A percentile compares a stretch with the other conserved stretches of the same genome.
Conservation (phyloP, 2,797 vertebrate species). For the Clarias pachynema region DNA sequence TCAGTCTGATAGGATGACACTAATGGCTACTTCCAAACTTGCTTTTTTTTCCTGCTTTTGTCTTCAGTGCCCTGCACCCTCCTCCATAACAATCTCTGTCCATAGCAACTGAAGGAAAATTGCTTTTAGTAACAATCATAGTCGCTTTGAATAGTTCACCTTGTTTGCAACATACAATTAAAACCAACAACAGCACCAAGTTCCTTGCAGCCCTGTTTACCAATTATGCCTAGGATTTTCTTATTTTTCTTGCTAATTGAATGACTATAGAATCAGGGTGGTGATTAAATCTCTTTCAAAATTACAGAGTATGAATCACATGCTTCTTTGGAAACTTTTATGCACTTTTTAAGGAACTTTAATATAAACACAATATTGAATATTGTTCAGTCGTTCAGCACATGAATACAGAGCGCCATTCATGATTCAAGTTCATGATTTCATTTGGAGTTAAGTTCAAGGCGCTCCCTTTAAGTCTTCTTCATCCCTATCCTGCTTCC, state of each 20-base stretch:
- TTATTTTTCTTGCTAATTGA: constrained; percentile 22
- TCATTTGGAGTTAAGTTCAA: constrained; percentile 63
- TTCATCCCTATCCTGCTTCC: constrained; percentile 29
- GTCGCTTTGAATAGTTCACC: constrained; percentile 62
- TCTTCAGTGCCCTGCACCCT: constrained; percentile 47
- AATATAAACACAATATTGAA: background rate
- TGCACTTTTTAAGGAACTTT: background rate
- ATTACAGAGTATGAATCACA: constrained; percentile 8
- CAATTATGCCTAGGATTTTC: constrained; percentile 7
- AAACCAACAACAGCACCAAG: constrained; percentile 68
- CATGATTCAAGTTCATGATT: constrained; percentile 8
- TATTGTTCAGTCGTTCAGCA: background rate
- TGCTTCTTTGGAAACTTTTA: background rate
- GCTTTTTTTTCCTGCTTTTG: constrained; percentile 11
- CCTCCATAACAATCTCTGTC: constrained; percentile 69
- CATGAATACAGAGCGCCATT: background rate
- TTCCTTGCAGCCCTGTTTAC: constrained; percentile 40
- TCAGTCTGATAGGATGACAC: constrained; percentile 32
- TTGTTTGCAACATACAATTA: constrained; percentile 78
- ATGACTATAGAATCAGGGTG: constrained; percentile 28
- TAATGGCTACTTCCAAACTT: constrained; percentile 40
- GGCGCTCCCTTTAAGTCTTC: constrained; percentile 32
- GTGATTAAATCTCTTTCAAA: constrained; percentile 41
- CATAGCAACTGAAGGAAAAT: constrained; percentile 75
- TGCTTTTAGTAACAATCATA: constrained; percentile 70